A percentile compares a stretch with the other conserved stretches of the same genome.
These are phyloP conservation scores for Orthosia gracilis DNA, from an alignment of 2,888 invertebrate species.

Conservation along the genomic window DNA sequence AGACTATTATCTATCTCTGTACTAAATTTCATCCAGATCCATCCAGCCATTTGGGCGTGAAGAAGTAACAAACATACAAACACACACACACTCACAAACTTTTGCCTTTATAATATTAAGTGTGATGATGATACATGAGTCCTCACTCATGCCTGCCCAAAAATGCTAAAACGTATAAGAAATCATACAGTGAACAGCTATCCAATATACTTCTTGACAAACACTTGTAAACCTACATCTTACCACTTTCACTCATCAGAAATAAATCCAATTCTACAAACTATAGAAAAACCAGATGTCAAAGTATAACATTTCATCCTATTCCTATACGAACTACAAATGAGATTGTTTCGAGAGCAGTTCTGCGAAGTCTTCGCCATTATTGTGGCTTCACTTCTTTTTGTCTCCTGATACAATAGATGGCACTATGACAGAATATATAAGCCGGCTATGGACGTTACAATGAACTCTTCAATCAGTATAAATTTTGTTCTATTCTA, in stretches of 20 bases:
- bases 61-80: too few species aligned
- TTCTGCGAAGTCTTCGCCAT: conserved; percentile 28
- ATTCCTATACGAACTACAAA: conserved; percentile 10
- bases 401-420: conserved; percentile 25
- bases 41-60: too few species aligned
- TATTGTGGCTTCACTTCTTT: conserved; percentile 21
- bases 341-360: conserved; percentile 22
- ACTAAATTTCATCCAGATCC: too few species aligned
- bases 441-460: conserved; percentile 22
- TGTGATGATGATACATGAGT: too few species aligned
- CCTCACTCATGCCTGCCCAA: too few species aligned
- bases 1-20: too few species aligned
- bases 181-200: background rate
- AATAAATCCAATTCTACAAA: background rate
- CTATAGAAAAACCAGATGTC: background rate
- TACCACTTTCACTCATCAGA: background rate
- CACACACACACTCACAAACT: too few species aligned
- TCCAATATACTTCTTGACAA: background rate
- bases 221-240: background rate
- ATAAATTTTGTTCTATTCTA: too few species aligned
- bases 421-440: conserved; percentile 27
- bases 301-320: conserved; percentile 7
- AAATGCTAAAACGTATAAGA: too few species aligned
- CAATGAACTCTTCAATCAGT: conserved; percentile 16
- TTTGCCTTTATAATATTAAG: too few species aligned